These are phyloP conservation scores for Drosophila fuyamai DNA, from an alignment of 1,140 invertebrate species.

Conservation along the genomic window DNA sequence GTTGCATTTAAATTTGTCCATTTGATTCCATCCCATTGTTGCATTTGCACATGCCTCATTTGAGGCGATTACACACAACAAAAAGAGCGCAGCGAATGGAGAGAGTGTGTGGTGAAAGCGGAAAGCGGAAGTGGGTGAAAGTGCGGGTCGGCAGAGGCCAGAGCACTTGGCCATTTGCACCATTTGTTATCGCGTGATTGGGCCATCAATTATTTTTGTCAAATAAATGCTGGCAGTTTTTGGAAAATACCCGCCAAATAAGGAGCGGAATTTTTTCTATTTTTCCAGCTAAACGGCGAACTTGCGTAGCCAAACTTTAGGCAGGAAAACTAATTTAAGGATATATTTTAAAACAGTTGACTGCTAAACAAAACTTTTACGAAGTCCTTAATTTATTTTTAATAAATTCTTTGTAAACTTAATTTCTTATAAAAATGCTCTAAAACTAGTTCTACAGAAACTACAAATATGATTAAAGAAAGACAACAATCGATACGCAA, in stretches of 20 bases:
- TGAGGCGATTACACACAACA: constrained; percentile 55
- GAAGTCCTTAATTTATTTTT: too few species aligned
- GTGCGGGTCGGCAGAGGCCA: not conserved
- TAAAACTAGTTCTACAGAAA: too few species aligned
- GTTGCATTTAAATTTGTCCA: constrained; percentile 61
- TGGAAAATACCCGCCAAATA: not conserved
- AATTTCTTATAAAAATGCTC: too few species aligned
- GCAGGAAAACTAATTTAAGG: too few species aligned
- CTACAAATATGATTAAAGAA: too few species aligned
- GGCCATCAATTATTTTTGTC: constrained; percentile 38
- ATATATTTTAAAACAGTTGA: too few species aligned
- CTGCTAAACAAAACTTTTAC: too few species aligned
- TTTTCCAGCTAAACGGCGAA: constrained; percentile 6
- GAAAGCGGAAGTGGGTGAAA: constrained; percentile 10
- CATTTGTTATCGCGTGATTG: constrained; percentile 20
- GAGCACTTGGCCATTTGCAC: constrained; percentile 42
- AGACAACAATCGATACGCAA: too few species aligned
- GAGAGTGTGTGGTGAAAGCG: not conserved
- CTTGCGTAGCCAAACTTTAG: too few species aligned
- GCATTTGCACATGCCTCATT: constrained; percentile 63
- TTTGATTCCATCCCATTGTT: constrained; percentile 41
- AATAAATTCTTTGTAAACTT: too few species aligned
- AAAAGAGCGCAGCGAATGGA: not conserved
- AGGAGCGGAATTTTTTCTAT: constrained; percentile 5
- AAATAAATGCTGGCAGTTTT: constrained; percentile 21